Percentiles rank a stretch among this genome's conserved stretches.
Conservation (phyloP, 2,888 invertebrate species). For the Toxonevra muliebris region DNA sequence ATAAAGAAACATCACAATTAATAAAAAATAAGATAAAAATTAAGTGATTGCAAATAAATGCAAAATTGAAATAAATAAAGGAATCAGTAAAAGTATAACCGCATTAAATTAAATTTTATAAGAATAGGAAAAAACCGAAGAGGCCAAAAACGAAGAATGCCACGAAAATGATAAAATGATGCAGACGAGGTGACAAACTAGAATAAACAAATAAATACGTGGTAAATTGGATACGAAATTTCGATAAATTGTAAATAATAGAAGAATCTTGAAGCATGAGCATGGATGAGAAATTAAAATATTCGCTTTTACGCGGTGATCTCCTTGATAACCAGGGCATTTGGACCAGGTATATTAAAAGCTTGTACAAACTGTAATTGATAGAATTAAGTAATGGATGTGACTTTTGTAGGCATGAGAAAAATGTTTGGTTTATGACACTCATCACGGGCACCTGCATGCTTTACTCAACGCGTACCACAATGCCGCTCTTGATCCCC, state of each 20-base stretch:
- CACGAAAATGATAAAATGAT: neutral
- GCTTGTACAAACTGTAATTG: neutral
- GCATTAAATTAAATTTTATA: neutral
- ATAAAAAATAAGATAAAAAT: neutral
- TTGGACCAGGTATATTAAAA: slow-evolving; percentile 59
- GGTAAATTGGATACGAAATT: neutral
- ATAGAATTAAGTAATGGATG: neutral
- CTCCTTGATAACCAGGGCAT: slow-evolving; percentile 63
- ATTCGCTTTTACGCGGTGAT: slow-evolving; percentile 63
- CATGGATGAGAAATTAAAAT: slow-evolving; percentile 53
- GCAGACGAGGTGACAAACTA: neutral
- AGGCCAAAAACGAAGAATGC: neutral
- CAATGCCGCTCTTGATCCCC: slow-evolving; percentile 73
- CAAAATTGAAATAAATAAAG: neutral
- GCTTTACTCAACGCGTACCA: slow-evolving; percentile 73
- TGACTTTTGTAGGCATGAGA: slow-evolving; percentile 64
- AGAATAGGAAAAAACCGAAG: neutral
- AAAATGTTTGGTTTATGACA: slow-evolving; percentile 69
- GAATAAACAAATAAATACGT: neutral
- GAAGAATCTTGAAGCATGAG: slow-evolving; percentile 26
- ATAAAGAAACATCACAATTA: neutral
- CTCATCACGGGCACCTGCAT: slow-evolving; percentile 73
- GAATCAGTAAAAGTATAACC: neutral
- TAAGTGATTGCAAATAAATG: neutral
- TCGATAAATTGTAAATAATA: too few relatives aligned